Percentiles rank a stretch among this genome's conserved stretches.
These are phyloP conservation scores for Cebus imitator DNA, from an alignment of 2,113 vertebrate species.

Conservation along the genomic window DNA sequence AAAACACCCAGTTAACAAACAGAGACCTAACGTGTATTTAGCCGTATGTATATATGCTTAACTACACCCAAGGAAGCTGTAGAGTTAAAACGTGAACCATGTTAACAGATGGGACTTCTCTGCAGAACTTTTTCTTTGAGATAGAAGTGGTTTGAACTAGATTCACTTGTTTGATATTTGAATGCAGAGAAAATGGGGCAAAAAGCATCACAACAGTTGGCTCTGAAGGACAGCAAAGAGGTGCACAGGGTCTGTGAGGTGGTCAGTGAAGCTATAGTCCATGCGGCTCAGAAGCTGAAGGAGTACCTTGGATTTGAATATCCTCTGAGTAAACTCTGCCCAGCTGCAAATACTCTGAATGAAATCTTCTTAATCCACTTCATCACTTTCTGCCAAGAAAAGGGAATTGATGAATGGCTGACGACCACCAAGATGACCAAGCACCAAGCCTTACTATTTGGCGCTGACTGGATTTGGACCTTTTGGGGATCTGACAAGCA, in stretches of 20 bases:
- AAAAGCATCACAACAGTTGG: slow-evolving; percentile 45
- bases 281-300: slow-evolving; percentile 75
- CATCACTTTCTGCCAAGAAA: slow-evolving; percentile 76
- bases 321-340: slow-evolving; percentile 75
- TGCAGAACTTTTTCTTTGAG: not conserved
- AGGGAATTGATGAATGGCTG: slow-evolving; percentile 55
- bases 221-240: slow-evolving; percentile 59
- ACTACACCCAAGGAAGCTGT: not conserved
- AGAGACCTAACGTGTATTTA: rapidly evolving
- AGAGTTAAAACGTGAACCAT: not conserved
- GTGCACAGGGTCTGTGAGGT: slow-evolving; percentile 58
- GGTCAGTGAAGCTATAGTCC: slow-evolving; percentile 71
- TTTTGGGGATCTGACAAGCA: slow-evolving; percentile 72
- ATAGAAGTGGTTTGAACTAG: not conserved
- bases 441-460: slow-evolving; percentile 77
- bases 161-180: not conserved
- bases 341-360: slow-evolving; percentile 43
- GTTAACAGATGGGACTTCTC: not conserved
- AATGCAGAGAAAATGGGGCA: slow-evolving; percentile 74
- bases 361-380: slow-evolving; percentile 82
- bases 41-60: not conserved
- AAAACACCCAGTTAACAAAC: slow-evolving; percentile 55
- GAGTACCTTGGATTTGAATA: slow-evolving; percentile 81
- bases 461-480: slow-evolving; percentile 79
- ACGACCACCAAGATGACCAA: slow-evolving; percentile 79